Conservation (phyloP, 2,797 vertebrate genomes). For the Peromyscus eremicus region DNA sequence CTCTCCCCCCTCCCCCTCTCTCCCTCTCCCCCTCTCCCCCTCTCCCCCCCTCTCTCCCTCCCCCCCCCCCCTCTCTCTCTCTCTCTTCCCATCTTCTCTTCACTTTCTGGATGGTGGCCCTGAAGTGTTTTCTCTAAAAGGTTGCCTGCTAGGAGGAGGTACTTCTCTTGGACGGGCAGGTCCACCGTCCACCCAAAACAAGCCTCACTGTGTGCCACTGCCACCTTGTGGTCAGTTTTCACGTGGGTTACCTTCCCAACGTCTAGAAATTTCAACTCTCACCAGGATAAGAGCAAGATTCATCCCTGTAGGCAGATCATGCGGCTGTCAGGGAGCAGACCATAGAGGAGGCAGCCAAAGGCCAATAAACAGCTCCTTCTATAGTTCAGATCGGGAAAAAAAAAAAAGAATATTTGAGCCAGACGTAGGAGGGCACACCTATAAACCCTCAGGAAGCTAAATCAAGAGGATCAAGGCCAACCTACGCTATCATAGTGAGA, state of each 20-base stretch:
- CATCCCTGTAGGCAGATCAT: neutral
- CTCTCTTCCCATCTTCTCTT: neutral
- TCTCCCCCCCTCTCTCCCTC: neutral
- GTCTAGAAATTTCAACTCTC: neutral
- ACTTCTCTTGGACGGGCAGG: neutral
- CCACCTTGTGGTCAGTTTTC: conserved; percentile 50
- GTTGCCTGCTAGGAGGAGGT: neutral
- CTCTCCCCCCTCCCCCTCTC: too few relatives aligned
- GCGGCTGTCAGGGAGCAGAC: neutral
- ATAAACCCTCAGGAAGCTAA: neutral
- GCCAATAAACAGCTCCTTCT: neutral
- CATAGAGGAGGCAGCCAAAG: neutral
- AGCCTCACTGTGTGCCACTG: neutral
- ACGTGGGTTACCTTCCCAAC: neutral
- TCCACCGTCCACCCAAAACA: neutral
- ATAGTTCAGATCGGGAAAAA: too few relatives aligned
- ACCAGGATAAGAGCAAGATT: neutral
- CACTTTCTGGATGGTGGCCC: neutral
- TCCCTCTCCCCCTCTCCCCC: neutral
- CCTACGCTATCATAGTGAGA: neutral
- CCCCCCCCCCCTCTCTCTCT: too few relatives aligned
- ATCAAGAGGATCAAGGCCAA: neutral
- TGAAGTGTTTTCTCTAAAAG: neutral
- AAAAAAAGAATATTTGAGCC: too few relatives aligned
- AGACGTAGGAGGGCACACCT: neutral